Evolutionary conservation across 2,113 vertebrate species (phyloP).

Genomic region (Cebidichthys violaceus): DNA sequence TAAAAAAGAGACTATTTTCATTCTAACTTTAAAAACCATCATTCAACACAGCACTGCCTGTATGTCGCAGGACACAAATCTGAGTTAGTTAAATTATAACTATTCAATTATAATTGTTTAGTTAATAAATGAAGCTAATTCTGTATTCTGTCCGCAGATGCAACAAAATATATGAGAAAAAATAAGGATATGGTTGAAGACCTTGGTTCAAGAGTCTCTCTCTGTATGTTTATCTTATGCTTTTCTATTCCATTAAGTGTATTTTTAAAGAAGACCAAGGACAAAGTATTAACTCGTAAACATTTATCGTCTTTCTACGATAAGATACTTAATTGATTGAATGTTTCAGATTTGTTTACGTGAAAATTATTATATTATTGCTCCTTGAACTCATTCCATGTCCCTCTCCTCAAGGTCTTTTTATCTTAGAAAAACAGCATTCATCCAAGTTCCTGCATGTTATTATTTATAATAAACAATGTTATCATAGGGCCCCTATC

Average conservation of each 20-base stretch:
- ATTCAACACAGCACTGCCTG: not conserved
- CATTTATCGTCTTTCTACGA: constrained; percentile 63
- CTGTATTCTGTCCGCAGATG: constrained; percentile 21
- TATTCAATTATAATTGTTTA: not conserved
- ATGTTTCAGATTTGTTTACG: constrained; percentile 57
- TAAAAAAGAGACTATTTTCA: not conserved
- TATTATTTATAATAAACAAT: constrained; percentile 55
- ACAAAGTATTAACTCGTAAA: constrained; percentile 61
- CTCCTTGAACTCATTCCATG: constrained; percentile 58
- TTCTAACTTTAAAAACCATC: not conserved
- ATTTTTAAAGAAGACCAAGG: constrained; percentile 67
- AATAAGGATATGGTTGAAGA: constrained; percentile 7
- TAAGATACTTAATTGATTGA: constrained; percentile 53
- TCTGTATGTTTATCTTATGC: constrained; percentile 11
- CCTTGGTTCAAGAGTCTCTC: constrained; percentile 39
- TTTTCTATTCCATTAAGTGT: constrained; percentile 60
- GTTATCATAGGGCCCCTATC: constrained; percentile 41
- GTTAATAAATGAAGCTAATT: constrained; percentile 32
- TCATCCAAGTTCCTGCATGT: constrained; percentile 28
- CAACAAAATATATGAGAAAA: constrained; percentile 25
- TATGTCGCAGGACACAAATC: not conserved
- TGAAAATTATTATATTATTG: constrained; percentile 65
- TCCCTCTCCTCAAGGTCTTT: constrained; percentile 56
- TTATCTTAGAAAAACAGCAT: constrained; percentile 61
- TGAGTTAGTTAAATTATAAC: not conserved